Conservation (phyloP, 2,888 invertebrate species). For the Callyntrura guangdongensis region DNA sequence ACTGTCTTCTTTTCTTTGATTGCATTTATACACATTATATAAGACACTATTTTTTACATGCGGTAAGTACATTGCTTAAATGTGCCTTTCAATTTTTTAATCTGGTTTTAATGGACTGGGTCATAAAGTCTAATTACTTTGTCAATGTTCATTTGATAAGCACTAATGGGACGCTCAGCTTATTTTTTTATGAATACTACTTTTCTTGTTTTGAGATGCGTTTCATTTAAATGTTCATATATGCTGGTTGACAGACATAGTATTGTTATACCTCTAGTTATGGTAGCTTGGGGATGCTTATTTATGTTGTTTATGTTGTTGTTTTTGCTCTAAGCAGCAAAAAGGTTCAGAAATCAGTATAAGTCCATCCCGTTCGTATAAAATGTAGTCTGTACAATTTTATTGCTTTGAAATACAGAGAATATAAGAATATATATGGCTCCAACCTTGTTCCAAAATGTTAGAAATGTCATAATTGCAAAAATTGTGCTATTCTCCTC, state of each 20-base stretch:
- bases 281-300: background rate
- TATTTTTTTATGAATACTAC: constrained; percentile 10
- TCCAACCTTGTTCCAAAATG: too few relatives aligned
- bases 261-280: background rate
- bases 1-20: too few relatives aligned
- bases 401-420: too few relatives aligned
- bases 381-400: too few relatives aligned
- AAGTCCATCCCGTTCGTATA: too few relatives aligned
- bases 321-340: too few relatives aligned
- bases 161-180: constrained; percentile 71
- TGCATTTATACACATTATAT: too few relatives aligned
- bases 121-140: constrained; percentile 81
- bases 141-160: constrained; percentile 79
- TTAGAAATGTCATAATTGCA: too few relatives aligned
- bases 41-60: background rate
- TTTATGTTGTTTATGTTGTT: background rate
- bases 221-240: background rate
- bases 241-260: background rate
- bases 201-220: background rate
- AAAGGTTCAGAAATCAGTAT: too few relatives aligned
- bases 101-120: constrained; percentile 80
- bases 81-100: constrained; percentile 67
- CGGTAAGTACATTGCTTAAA: background rate
- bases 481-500: too few relatives aligned
- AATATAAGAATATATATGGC: too few relatives aligned